Conservation (phyloP, 2,113 vertebrate genomes). For the Hyperopisus bebe region DNA sequence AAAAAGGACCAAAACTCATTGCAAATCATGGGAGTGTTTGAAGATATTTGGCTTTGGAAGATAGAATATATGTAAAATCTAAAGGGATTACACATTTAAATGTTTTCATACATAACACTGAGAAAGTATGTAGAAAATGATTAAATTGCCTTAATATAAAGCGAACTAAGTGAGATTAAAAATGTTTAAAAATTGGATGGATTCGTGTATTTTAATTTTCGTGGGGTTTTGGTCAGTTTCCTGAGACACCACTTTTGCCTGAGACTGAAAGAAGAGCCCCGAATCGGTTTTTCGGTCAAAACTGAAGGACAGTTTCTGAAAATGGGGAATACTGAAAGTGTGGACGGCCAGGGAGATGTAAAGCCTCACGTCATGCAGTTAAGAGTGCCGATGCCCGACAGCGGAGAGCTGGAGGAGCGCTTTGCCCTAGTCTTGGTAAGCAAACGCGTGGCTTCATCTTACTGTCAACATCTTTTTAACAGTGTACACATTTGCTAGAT, state of each 20-base stretch:
- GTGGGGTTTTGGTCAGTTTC: background rate
- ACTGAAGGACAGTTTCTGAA: background rate
- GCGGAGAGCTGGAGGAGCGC: constrained; percentile 86
- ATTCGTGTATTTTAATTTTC: background rate
- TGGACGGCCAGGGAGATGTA: constrained; percentile 73
- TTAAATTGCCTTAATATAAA: background rate
- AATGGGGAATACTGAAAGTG: constrained; percentile 91
- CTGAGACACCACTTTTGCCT: background rate
- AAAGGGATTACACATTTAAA: constrained; percentile 1
- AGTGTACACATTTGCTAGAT: background rate
- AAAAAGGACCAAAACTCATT: constrained; percentile 49
- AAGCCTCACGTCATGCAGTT: constrained; percentile 72
- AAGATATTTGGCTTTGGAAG: constrained; percentile 20
- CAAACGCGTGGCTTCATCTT: background rate
- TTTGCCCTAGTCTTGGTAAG: constrained; percentile 94
- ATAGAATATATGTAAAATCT: constrained; percentile 27
- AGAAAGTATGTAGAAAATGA: background rate
- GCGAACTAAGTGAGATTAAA: background rate
- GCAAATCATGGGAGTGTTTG: constrained; percentile 26
- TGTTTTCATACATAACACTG: background rate
- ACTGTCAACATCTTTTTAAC: background rate
- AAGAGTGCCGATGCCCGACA: constrained; percentile 93
- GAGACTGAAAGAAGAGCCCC: constrained; percentile 2
- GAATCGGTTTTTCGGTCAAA: background rate
- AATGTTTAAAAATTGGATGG: background rate